Evolutionary conservation across 1,140 invertebrate species (phyloP).

Genomic region (Camponotus pennsylvanicus): DNA sequence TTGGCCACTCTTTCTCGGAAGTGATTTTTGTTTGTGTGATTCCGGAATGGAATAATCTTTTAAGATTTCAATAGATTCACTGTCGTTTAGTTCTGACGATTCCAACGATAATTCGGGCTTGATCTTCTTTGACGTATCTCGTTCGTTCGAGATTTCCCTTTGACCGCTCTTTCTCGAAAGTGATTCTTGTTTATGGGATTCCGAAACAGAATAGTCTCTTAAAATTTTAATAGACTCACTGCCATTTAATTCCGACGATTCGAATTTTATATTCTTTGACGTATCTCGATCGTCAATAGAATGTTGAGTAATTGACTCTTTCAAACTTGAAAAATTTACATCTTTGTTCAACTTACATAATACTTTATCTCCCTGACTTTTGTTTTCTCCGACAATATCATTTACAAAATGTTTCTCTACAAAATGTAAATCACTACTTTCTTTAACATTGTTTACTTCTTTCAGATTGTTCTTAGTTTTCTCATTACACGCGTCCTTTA

Average conservation of each 20-base stretch:
- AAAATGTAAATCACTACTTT: constrained; percentile 8
- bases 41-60: constrained; percentile 15
- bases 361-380: constrained; percentile 59
- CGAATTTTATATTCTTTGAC: constrained; percentile 24
- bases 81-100: constrained; percentile 3
- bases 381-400: constrained; percentile 25
- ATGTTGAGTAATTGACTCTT: constrained; percentile 41
- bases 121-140: constrained; percentile 34
- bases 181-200: background rate
- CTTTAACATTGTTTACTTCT: constrained; percentile 31
- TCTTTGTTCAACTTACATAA: background rate
- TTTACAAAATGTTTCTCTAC: constrained; percentile 44
- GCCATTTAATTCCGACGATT: constrained; percentile 2
- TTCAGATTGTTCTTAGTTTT: background rate
- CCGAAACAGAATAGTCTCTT: constrained; percentile 15
- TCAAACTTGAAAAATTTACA: constrained; percentile 41
- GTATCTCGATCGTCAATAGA: constrained; percentile 23
- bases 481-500: background rate
- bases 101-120: background rate
- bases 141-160: constrained; percentile 58
- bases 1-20: constrained; percentile 68
- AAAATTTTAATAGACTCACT: constrained; percentile 21
- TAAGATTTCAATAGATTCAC: constrained; percentile 19
- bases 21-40: background rate
- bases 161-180: constrained; percentile 69